Conservation (phyloP, 2,888 invertebrate genomes). For the Epinotia ramella region DNA sequence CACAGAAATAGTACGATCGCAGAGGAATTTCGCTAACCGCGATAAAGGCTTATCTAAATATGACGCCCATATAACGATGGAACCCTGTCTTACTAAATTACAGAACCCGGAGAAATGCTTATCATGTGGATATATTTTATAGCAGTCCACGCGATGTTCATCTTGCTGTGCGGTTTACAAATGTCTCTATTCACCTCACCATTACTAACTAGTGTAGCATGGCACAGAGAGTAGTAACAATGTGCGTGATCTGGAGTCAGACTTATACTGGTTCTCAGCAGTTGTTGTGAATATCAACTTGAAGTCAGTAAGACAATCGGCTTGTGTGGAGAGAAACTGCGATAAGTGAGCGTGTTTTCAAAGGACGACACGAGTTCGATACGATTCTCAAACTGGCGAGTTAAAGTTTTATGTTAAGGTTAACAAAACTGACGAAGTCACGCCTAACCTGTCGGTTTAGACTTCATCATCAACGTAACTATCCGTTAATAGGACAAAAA, state of each 20-base stretch:
- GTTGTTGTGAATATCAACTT: neutral
- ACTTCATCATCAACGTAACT: too few relatives aligned
- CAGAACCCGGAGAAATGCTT: constrained; percentile 7
- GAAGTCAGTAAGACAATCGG: constrained; percentile 34
- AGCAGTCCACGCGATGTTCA: constrained; percentile 27
- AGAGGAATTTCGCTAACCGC: neutral
- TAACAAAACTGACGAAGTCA: too few relatives aligned
- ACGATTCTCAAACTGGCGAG: constrained; percentile 6
- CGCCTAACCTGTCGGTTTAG: too few relatives aligned
- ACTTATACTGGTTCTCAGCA: neutral
- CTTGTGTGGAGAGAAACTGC: constrained; percentile 6
- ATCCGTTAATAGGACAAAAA: too few relatives aligned
- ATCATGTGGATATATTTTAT: constrained; percentile 32
- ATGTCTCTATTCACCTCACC: neutral
- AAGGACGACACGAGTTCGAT: constrained; percentile 9
- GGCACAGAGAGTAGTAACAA: neutral
- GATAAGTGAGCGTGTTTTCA: constrained; percentile 26
- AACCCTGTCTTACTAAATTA: constrained; percentile 8
- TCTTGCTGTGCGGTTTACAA: constrained; percentile 5
- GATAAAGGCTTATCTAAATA: constrained; percentile 2
- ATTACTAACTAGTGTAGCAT: neutral
- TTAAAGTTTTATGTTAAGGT: too few relatives aligned
- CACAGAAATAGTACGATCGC: neutral
- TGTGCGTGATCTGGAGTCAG: neutral
- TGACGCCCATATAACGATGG: neutral